Conservation (phyloP, 53 echinoderm and acorn worm genomes). For the Hippasteria phrygiana region DNA sequence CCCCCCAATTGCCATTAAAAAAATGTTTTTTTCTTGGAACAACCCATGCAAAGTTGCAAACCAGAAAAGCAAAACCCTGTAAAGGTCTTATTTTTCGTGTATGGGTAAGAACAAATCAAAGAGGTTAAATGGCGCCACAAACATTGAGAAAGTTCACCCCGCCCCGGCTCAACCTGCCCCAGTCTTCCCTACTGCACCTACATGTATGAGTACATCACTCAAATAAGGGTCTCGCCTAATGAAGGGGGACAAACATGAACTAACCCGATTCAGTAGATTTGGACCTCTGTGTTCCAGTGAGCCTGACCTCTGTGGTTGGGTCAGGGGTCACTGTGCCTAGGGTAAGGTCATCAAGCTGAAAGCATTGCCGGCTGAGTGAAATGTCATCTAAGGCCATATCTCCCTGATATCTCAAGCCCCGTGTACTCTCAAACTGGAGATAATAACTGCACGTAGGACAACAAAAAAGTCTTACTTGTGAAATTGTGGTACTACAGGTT, state of each 20-base stretch:
- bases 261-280: conserved; percentile 1
- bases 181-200: too few species aligned
- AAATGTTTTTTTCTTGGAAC: too few species aligned
- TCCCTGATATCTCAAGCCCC: conserved; percentile 46
- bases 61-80: too few species aligned
- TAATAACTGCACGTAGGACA: conserved; percentile 68
- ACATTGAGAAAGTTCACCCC: too few species aligned
- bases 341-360: conserved; percentile 60
- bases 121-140: too few species aligned
- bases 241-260: not conserved
- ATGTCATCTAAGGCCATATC: conserved; percentile 91
- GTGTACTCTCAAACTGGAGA: conserved; percentile 84
- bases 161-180: too few species aligned
- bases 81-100: too few species aligned
- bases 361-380: conserved; percentile 83
- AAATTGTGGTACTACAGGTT: too few species aligned
- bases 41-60: too few species aligned
- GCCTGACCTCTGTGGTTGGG: conserved; percentile 7
- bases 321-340: conserved; percentile 34
- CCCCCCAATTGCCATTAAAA: too few species aligned
- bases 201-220: too few species aligned
- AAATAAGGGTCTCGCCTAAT: not conserved
- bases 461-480: not conserved
- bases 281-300: not conserved
- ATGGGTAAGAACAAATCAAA: too few species aligned